phyloP scores from a whole-genome alignment of 2,888 invertebrate genomes.

The Aproaerema taeniolella region DNA sequence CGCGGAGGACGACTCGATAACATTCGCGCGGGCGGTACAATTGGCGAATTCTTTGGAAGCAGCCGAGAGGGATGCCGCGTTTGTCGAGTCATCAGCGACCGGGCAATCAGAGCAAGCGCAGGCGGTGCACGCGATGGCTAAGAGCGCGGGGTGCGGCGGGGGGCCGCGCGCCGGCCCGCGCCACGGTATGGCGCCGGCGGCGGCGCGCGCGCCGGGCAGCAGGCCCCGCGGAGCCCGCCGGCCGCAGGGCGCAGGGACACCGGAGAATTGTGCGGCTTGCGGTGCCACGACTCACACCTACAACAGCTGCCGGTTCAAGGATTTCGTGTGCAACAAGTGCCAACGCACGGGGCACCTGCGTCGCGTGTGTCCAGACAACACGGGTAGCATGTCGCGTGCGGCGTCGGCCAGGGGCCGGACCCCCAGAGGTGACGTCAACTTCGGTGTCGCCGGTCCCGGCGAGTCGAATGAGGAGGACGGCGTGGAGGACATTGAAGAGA shows the following conservation, averaged over 20 bases:
- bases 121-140: too few relatives aligned
- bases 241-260: background rate
- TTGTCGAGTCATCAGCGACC: background rate
- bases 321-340: conserved; percentile 1
- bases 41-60: background rate
- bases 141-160: too few relatives aligned
- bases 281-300: background rate
- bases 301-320: background rate
- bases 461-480: background rate
- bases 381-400: background rate
- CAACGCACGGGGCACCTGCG: background rate
- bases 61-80: background rate
- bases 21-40: background rate
- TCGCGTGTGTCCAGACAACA: background rate
- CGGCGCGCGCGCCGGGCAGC: background rate
- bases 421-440: background rate
- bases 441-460: background rate
- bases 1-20: background rate
- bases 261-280: background rate
- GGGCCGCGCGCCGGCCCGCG: background rate
- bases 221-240: background rate
- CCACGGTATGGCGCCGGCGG: background rate
- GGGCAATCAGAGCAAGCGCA: background rate
- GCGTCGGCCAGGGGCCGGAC: background rate
- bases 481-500: background rate